Evolutionary conservation across 2,888 invertebrate species (phyloP), one percentile per base, ranked within the genome.

Genomic region (Frankliniella intonsa): DNA sequence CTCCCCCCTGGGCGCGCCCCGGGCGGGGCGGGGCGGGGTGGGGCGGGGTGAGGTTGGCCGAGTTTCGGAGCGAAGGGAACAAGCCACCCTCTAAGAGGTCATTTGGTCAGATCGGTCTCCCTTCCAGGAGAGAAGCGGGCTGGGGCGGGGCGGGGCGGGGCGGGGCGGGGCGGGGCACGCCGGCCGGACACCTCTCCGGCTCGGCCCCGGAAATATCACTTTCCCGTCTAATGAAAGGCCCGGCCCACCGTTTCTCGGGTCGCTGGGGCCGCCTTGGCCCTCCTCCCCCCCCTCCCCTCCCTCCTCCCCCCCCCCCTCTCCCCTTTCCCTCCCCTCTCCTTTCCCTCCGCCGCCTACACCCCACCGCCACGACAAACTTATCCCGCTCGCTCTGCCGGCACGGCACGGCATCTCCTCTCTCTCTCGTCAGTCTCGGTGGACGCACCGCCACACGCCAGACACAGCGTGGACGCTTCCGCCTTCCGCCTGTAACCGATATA

Each of bases 91-190:
- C 14, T 62, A 62, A 62, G 69, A 76, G 22, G 69, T 69, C 69
- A 69, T 69, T 69, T 69, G 69, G 69, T 76, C 69, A 76, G 69
- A 22, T 22, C 69, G 69, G 22, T 25, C 69, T 76, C 69, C 5
- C 55, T 19, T 55, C 55, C 55, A 55, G 55, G 14, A 17, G 11
- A 17, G 55, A 11, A 55, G 55, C 55, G 55, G 55, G n/a, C n/a
- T n/a, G n/a, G 55, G 14, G 3, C 7, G 14, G 5, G 14, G 55
- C 55, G 55, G 14, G 55, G 17, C 11, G 17, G 55, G 14, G 3
- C 7, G 14, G 5, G 14, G 55, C 55, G 55, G 14, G 55, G 17
- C 11, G 17, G 14, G 55, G 55, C 7, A 17, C 14, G 55, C 38
- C 38, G 38, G 38, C 38, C 38, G 38, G 38, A 38, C 38, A 38